These are phyloP conservation scores for Petrocephalus schoutedeni DNA, from an alignment of 2,797 vertebrate species.

Conservation along the genomic window DNA sequence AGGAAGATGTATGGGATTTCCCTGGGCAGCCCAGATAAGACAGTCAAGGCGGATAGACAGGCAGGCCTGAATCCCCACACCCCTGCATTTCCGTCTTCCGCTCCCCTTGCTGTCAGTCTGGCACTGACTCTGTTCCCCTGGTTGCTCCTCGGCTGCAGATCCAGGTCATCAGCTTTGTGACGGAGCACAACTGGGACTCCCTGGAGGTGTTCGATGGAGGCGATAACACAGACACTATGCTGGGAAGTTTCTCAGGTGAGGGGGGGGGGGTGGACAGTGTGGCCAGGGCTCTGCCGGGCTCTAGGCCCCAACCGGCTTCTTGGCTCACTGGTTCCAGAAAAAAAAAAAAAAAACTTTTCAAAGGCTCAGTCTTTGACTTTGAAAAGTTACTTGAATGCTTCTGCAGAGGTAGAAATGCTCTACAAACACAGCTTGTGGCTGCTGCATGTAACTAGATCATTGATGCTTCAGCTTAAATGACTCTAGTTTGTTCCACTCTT, in stretches of 20 bases:
- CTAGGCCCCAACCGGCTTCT: neutral
- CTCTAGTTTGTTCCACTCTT: neutral
- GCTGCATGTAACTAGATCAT: neutral
- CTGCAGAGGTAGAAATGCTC: neutral
- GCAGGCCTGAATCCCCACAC: neutral
- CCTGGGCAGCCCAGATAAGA: neutral
- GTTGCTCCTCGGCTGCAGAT: constrained; percentile 62
- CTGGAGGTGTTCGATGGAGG: constrained; percentile 95
- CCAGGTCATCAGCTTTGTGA: constrained; percentile 96
- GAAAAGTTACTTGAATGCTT: neutral
- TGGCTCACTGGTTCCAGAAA: neutral
- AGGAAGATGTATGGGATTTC: neutral
- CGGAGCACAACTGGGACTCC: constrained; percentile 99
- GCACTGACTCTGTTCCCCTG: neutral
- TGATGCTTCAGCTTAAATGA: neutral
- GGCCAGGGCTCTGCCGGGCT: neutral
- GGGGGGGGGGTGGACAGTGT: neutral
- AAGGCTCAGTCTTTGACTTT: neutral
- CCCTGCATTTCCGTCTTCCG: neutral
- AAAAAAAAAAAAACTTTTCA: neutral
- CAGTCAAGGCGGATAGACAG: neutral
- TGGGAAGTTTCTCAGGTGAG: constrained; percentile 94
- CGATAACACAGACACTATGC: constrained; percentile 91
- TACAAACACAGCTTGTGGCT: constrained; percentile 5
- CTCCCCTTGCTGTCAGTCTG: neutral